Conservation (phyloP, 2,113 vertebrate species). For the Plotosus lineatus region DNA sequence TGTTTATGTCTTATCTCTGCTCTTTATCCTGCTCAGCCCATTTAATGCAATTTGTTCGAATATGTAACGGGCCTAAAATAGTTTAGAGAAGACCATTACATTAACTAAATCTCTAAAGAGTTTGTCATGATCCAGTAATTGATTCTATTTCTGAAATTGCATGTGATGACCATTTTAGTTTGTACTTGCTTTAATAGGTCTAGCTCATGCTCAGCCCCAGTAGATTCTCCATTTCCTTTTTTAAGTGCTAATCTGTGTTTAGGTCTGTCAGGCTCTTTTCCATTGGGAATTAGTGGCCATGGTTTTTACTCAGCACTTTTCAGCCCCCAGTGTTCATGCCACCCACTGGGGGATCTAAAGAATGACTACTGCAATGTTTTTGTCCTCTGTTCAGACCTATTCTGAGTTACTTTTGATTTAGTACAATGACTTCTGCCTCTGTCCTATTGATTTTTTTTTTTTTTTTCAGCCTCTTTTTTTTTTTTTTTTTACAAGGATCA, state of each 20-base stretch:
- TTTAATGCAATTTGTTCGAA: not conserved
- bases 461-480: conserved; percentile 58
- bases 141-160: conserved; percentile 32
- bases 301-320: conserved; percentile 42
- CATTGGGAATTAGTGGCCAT: conserved; percentile 36
- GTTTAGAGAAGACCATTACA: conserved; percentile 19
- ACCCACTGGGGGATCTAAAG: conserved; percentile 30
- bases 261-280: conserved; percentile 42
- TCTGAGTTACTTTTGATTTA: conserved; percentile 52
- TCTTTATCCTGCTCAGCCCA: not conserved
- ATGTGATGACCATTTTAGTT: conserved; percentile 16
- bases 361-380: conserved; percentile 46
- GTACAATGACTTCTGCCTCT: conserved; percentile 42
- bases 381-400: conserved; percentile 63
- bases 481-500: conserved; percentile 28
- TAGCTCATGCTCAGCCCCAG: conserved; percentile 18
- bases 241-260: conserved; percentile 44
- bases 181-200: conserved; percentile 20
- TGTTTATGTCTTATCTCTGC: too few species aligned
- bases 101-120: conserved; percentile 14
- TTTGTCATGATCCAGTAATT: conserved; percentile 27
- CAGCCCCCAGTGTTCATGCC: conserved; percentile 37
- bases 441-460: conserved; percentile 64
- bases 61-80: conserved; percentile 7
- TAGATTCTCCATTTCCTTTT: conserved; percentile 34